A percentile compares a stretch with the other conserved stretches of the same genome.
phyloP scores from a whole-genome alignment of 2,888 invertebrate genomes.

The Toxonevra muliebris region DNA sequence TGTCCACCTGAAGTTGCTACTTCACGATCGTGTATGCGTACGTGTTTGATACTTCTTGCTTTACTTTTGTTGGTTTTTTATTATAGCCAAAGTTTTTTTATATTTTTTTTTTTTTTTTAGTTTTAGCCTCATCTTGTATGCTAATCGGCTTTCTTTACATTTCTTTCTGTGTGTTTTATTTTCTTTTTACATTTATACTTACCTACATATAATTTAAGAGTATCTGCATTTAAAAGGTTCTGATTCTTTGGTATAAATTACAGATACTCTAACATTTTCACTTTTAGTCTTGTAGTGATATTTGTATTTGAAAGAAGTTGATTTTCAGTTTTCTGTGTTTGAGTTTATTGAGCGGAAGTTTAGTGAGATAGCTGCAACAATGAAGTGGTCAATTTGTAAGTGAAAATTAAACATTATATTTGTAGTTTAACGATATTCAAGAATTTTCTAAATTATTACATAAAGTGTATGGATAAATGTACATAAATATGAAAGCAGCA shows the following conservation, averaged over 20 bases:
- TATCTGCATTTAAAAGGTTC: not conserved
- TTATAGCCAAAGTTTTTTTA: not conserved
- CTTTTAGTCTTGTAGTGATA: slow-evolving; percentile 28
- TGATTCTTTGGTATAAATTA: slow-evolving; percentile 22
- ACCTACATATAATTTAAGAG: not conserved
- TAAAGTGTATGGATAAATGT: not conserved
- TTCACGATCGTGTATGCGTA: not conserved
- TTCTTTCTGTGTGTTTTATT: slow-evolving; percentile 18
- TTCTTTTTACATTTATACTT: slow-evolving; percentile 1
- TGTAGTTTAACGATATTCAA: no score
- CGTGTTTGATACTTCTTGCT: not conserved
- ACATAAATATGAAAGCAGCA: no score
- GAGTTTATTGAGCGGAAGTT: not conserved
- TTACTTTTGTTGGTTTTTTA: slow-evolving; percentile 8
- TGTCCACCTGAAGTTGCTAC: slow-evolving; percentile 1
- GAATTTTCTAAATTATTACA: not conserved
- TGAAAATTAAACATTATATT: not conserved
- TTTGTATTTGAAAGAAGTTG: slow-evolving; percentile 19
- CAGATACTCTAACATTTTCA: slow-evolving; percentile 25
- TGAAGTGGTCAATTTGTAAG: slow-evolving; percentile 24
- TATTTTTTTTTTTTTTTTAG: slow-evolving; percentile 3
- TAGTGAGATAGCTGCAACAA: not conserved
- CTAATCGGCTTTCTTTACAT: slow-evolving; percentile 28
- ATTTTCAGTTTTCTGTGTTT: not conserved
- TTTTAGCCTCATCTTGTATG: slow-evolving; percentile 14